phyloP scores from a whole-genome alignment of 2,113 vertebrate genomes.

The Cynocephalus volans region DNA sequence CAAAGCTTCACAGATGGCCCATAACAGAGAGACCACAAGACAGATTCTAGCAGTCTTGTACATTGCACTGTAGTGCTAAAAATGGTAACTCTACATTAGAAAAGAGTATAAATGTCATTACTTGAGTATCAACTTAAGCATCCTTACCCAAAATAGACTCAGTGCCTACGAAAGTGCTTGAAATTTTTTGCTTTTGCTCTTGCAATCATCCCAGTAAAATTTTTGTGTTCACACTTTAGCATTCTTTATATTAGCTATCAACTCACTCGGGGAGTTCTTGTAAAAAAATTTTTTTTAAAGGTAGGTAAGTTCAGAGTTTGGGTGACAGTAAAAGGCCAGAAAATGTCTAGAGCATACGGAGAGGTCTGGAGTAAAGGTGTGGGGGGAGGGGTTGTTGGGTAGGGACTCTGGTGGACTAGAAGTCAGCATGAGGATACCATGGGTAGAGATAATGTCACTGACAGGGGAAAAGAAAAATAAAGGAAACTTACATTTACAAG shows the following conservation, averaged over 20 bases:
- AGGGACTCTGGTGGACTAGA: neutral
- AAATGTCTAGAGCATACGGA: neutral
- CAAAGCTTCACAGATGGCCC: neutral
- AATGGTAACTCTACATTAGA: neutral
- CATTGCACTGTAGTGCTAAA: neutral
- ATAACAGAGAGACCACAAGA: neutral
- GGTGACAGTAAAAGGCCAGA: neutral
- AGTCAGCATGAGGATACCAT: neutral
- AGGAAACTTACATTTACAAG: neutral
- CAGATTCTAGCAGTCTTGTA: neutral
- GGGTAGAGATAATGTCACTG: neutral
- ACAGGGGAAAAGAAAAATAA: neutral
- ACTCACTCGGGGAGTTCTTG: neutral
- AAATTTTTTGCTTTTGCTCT: neutral
- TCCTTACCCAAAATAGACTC: neutral
- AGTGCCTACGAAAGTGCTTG: neutral
- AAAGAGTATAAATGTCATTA: neutral
- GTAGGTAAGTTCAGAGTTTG: constrained; percentile 17
- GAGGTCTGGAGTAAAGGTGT: neutral
- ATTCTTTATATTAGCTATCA: neutral
- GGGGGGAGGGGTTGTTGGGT: neutral
- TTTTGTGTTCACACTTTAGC: neutral
- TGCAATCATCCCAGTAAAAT: neutral
- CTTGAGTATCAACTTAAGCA: neutral
- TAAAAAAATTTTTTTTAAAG: neutral